phyloP scores from a whole-genome alignment of 2,888 invertebrate species.

The Neoitamus cyanurus region DNA sequence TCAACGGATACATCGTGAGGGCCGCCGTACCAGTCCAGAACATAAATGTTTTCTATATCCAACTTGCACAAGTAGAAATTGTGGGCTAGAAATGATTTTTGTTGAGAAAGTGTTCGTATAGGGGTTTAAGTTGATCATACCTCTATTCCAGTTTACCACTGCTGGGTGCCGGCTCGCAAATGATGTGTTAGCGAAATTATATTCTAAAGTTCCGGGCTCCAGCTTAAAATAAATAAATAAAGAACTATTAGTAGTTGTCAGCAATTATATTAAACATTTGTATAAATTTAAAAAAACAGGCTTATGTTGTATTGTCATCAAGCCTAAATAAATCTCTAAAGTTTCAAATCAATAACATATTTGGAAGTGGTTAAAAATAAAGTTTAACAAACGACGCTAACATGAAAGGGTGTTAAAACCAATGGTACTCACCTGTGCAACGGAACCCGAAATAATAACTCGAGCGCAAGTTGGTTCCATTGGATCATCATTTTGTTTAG shows the following conservation, averaged over 20 bases:
- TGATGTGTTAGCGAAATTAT: slow-evolving; percentile 56
- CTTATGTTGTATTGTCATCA: too few species aligned
- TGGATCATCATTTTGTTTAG: slow-evolving; percentile 59
- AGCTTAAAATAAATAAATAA: slow-evolving; percentile 55
- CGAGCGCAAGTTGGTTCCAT: slow-evolving; percentile 65
- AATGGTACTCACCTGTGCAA: slow-evolving; percentile 25
- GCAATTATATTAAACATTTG: too few species aligned
- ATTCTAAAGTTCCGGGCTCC: slow-evolving; percentile 55
- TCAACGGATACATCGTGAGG: slow-evolving; percentile 66
- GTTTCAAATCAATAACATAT: too few species aligned
- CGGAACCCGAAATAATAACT: slow-evolving; percentile 49
- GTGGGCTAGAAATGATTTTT: slow-evolving; percentile 72
- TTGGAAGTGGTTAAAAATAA: too few species aligned
- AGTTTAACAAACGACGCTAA: too few species aligned
- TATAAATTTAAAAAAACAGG: too few species aligned
- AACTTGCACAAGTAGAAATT: slow-evolving; percentile 83
- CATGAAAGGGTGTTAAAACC: too few species aligned
- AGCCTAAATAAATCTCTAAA: too few species aligned
- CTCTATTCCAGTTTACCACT: slow-evolving; percentile 59
- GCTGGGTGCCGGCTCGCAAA: slow-evolving; percentile 63
- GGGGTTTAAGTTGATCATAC: slow-evolving; percentile 52
- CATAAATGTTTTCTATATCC: slow-evolving; percentile 77
- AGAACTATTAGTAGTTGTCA: too few species aligned
- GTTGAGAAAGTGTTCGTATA: not conserved
- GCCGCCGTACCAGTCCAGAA: slow-evolving; percentile 86